Conservation (phyloP, 2,888 invertebrate genomes). For the Eupithecia insigniata region DNA sequence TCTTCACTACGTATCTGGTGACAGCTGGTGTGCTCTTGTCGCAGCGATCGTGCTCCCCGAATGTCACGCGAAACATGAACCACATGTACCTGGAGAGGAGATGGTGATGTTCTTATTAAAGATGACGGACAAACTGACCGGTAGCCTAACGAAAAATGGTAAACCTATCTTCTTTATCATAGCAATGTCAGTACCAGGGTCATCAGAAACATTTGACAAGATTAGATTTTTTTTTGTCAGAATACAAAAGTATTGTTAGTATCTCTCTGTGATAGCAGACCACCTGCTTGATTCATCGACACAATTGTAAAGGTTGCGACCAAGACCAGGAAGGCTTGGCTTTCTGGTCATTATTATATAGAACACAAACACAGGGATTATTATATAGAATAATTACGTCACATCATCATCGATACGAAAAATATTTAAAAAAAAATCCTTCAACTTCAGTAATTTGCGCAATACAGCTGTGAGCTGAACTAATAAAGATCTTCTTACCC, state of each 20-base stretch:
- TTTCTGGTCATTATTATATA: too few species aligned
- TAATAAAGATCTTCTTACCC: conserved; percentile 82
- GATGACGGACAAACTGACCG: background rate
- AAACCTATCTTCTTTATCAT: background rate
- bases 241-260: background rate
- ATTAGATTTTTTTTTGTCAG: background rate
- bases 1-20: conserved; percentile 88
- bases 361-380: too few species aligned
- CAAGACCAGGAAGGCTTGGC: too few species aligned
- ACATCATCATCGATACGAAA: too few species aligned
- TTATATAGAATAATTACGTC: too few species aligned
- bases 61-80: conserved; percentile 94
- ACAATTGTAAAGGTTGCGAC: background rate
- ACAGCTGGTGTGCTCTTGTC: conserved; percentile 86
- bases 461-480: too few species aligned
- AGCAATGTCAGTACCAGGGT: background rate
- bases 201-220: background rate
- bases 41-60: conserved; percentile 94
- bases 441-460: too few species aligned
- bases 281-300: background rate
- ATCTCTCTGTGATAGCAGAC: background rate
- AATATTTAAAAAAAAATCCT: too few species aligned
- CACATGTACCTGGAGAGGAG: conserved; percentile 89
- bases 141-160: background rate
- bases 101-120: background rate